Evolutionary conservation across 1,140 invertebrate genomes (phyloP).

Genomic region (Colletes gigas): DNA sequence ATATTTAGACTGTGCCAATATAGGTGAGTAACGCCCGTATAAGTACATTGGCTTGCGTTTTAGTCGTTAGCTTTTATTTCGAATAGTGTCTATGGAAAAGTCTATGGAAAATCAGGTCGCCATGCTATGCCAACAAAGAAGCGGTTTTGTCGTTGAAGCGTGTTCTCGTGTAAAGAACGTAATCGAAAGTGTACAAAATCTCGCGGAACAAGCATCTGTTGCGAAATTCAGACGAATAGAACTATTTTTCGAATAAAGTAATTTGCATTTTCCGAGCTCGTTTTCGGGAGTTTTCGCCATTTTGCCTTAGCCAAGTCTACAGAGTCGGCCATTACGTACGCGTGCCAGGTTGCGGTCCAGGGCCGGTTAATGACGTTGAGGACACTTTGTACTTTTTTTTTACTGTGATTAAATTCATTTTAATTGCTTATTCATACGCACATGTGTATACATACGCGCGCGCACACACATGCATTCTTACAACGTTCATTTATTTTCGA

Average conservation of each 20-base stretch:
- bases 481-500: too few species aligned
- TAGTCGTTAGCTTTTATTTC: not conserved
- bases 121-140: slow-evolving; percentile 19
- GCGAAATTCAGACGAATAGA: not conserved
- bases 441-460: too few species aligned
- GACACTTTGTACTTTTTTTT: not conserved
- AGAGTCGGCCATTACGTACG: slow-evolving; percentile 78
- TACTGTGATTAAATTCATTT: not conserved
- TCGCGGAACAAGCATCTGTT: not conserved
- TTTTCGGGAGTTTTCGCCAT: slow-evolving; percentile 77
- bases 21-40: slow-evolving; percentile 69
- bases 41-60: not conserved
- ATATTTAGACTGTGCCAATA: slow-evolving; percentile 81
- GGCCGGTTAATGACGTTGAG: slow-evolving; percentile 52
- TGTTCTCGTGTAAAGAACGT: not conserved
- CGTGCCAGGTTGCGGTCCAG: slow-evolving; percentile 59
- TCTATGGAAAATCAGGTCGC: slow-evolving; percentile 60
- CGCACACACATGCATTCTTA: too few species aligned
- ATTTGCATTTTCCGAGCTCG: slow-evolving; percentile 53
- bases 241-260: not conserved
- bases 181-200: not conserved
- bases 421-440: not conserved
- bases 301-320: slow-evolving; percentile 73
- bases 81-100: slow-evolving; percentile 11
- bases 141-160: not conserved